Percentiles rank a stretch among this genome's conserved stretches.
These are phyloP conservation scores for Drosophila pseudoananassae DNA, from an alignment of 1,140 invertebrate species.

Conservation along the genomic window DNA sequence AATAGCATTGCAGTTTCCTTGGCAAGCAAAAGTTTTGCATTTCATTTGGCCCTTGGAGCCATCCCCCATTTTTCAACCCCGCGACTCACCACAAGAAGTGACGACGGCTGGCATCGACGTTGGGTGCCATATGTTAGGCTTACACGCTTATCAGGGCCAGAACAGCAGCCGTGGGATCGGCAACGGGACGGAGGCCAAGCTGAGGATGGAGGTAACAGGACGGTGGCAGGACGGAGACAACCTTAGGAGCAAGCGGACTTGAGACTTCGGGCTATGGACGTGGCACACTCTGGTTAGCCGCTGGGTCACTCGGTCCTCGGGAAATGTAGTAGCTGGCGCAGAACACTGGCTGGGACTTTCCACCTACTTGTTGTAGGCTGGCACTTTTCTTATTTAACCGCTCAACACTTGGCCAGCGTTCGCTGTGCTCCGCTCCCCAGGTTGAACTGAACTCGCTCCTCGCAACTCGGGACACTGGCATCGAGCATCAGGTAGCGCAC, in stretches of 20 bases:
- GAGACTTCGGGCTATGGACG: slow-evolving; percentile 5
- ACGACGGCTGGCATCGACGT: slow-evolving; percentile 59
- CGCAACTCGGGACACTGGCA: slow-evolving; percentile 33
- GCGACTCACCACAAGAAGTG: slow-evolving; percentile 53
- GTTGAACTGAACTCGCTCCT: slow-evolving; percentile 71
- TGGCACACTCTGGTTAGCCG: slow-evolving; percentile 15
- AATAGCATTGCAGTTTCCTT: neutral
- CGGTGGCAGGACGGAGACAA: neutral
- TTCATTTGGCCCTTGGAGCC: neutral
- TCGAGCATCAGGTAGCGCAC: slow-evolving; percentile 34
- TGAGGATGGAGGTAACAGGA: neutral
- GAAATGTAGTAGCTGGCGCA: slow-evolving; percentile 69
- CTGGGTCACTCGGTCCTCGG: slow-evolving; percentile 54
- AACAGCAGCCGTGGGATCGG: slow-evolving; percentile 20
- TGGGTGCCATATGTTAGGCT: slow-evolving; percentile 71
- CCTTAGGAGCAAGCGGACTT: neutral
- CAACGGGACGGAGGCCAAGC: slow-evolving; percentile 2
- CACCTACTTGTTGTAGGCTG: slow-evolving; percentile 70
- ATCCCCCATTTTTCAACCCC: neutral
- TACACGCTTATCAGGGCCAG: slow-evolving; percentile 43
- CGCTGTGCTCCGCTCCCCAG: slow-evolving; percentile 79
- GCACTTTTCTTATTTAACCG: slow-evolving; percentile 83
- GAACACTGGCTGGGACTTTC: slow-evolving; percentile 72
- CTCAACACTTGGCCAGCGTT: slow-evolving; percentile 73
- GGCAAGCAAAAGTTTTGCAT: slow-evolving; percentile 5